Conservation (phyloP, 2,797 vertebrate genomes). For the Cryptoblepharus egeriae region DNA sequence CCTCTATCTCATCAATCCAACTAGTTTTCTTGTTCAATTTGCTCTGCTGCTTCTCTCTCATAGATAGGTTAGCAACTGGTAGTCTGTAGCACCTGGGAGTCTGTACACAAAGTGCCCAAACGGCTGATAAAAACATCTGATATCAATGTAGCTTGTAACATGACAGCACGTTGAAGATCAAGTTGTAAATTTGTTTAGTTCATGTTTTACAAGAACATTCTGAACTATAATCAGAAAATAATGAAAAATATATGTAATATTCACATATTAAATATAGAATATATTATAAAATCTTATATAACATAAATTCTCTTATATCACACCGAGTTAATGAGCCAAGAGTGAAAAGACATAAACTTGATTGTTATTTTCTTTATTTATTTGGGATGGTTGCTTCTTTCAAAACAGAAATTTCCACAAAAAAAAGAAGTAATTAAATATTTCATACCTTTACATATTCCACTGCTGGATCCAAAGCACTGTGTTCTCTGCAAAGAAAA, state of each 20-base stretch:
- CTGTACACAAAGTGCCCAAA: background rate
- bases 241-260: no score
- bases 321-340: conserved; percentile 20
- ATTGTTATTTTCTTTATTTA: no score
- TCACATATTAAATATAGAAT: no score
- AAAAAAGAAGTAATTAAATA: conserved; percentile 44
- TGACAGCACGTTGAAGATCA: background rate
- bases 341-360: conserved; percentile 1
- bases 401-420: background rate
- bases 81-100: background rate
- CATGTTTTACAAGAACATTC: background rate
- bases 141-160: background rate
- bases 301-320: no score
- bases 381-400: background rate
- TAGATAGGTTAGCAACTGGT: background rate
- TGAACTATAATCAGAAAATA: conserved; percentile 27
- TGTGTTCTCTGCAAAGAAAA: conserved; percentile 79
- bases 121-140: background rate
- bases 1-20: background rate
- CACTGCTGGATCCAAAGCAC: conserved; percentile 77
- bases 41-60: background rate
- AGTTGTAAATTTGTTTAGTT: background rate
- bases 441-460: conserved; percentile 89
- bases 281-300: no score
- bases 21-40: background rate